Evolutionary conservation across 2,113 vertebrate genomes (phyloP).

Genomic region (Pontoporia blainvillei): DNA sequence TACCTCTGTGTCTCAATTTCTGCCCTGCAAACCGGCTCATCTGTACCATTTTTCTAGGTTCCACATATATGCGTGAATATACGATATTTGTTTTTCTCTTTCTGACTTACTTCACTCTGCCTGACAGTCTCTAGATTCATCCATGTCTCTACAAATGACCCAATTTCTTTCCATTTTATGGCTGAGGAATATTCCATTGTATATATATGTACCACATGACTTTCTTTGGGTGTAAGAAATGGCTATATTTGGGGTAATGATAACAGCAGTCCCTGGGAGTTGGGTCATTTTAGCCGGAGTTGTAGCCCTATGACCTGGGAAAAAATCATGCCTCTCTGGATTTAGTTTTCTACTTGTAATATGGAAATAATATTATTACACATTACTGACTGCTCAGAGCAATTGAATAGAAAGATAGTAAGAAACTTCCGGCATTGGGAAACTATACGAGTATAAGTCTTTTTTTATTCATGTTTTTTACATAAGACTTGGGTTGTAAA

Average conservation of each 20-base stretch:
- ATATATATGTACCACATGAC: too few relatives aligned
- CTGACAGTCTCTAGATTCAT: too few relatives aligned
- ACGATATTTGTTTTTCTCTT: too few relatives aligned
- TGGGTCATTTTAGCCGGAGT: neutral
- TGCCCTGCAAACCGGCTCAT: too few relatives aligned
- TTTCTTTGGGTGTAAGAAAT: neutral
- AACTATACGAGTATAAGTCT: neutral
- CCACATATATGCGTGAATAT: too few relatives aligned
- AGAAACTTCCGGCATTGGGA: neutral
- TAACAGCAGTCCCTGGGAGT: neutral
- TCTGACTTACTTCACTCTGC: too few relatives aligned
- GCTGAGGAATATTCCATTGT: too few relatives aligned
- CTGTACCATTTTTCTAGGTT: too few relatives aligned
- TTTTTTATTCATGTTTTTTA: neutral
- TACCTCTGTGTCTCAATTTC: too few relatives aligned
- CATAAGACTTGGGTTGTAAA: neutral
- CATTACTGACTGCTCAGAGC: neutral
- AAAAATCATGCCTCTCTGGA: neutral
- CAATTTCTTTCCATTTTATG: neutral
- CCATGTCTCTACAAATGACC: neutral
- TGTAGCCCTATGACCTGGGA: neutral
- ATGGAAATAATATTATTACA: neutral
- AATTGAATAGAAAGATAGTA: neutral
- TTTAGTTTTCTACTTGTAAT: neutral
- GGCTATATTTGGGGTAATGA: rapidly evolving